These are phyloP conservation scores for Pachymerium ferrugineum DNA, from an alignment of 2,888 invertebrate genomes.

Conservation along the genomic window DNA sequence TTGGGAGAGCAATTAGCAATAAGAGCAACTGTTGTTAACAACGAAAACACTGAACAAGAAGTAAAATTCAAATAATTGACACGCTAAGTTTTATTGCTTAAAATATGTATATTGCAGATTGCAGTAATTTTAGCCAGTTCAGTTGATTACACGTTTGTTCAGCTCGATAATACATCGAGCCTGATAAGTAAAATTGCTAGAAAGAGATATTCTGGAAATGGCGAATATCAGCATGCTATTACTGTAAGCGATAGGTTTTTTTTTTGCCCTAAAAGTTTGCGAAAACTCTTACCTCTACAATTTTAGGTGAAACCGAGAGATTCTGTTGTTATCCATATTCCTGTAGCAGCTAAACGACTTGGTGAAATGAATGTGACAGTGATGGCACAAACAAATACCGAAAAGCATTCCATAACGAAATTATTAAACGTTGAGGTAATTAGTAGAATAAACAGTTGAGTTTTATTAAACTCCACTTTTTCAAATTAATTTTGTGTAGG, in stretches of 20 bases:
- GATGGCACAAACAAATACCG: conserved; percentile 56
- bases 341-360: conserved; percentile 57
- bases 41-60: conserved; percentile 68
- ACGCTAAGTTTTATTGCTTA: background rate
- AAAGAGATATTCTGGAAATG: background rate
- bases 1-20: conserved; percentile 93
- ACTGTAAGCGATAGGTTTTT: background rate
- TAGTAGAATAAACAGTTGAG: conserved; percentile 37
- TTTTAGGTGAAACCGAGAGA: conserved; percentile 51
- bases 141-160: conserved; percentile 61
- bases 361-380: conserved; percentile 67
- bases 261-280: background rate
- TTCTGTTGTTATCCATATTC: conserved; percentile 83
- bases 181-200: background rate
- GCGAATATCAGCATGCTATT: conserved; percentile 7
- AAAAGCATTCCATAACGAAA: conserved; percentile 45
- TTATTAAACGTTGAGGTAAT: conserved; percentile 60
- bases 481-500: conserved; percentile 48
- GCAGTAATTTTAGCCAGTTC: conserved; percentile 80
- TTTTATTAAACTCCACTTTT: background rate
- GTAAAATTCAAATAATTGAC: conserved; percentile 34
- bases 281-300: background rate
- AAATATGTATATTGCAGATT: conserved; percentile 55
- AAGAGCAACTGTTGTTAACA: conserved; percentile 88
- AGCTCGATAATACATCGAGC: background rate